Evolutionary conservation across 1,140 invertebrate species (phyloP).

Genomic region (Leptinotarsa texana): DNA sequence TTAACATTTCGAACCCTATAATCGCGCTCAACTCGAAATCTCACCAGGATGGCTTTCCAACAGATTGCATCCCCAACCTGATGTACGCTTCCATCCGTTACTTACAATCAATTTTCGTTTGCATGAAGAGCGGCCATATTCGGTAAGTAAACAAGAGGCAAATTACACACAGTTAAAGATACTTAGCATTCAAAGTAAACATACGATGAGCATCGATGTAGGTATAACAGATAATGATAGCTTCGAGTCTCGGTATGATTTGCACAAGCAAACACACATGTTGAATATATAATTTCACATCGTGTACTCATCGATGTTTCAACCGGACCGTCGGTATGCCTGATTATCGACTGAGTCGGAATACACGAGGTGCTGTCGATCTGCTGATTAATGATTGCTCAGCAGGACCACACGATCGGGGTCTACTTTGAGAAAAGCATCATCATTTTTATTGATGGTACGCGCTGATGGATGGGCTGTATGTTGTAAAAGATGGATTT

Average conservation of each 20-base stretch:
- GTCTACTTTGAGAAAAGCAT: no score
- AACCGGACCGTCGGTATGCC: constrained; percentile 33
- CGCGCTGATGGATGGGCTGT: no score
- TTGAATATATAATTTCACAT: constrained; percentile 43
- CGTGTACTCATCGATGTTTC: constrained; percentile 26
- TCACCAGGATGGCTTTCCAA: no score
- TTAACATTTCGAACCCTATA: no score
- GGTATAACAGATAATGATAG: constrained; percentile 43
- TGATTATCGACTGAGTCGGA: constrained; percentile 23
- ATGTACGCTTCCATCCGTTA: constrained; percentile 10
- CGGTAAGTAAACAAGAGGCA: constrained; percentile 28
- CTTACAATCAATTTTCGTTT: constrained; percentile 30
- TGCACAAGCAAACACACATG: constrained; percentile 44
- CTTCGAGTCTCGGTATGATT: constrained; percentile 37
- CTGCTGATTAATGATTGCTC: constrained; percentile 37
- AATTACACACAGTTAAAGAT: constrained; percentile 27
- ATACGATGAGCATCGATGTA: constrained; percentile 37
- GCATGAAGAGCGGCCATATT: constrained; percentile 24
- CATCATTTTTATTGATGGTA: no score
- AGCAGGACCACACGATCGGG: no score
- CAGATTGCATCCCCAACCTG: no score
- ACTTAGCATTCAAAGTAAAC: constrained; percentile 33
- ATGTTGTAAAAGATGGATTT: no score
- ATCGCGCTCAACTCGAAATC: no score
- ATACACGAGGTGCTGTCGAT: constrained; percentile 36